Evolutionary conservation across 2,888 invertebrate genomes (phyloP), one percentile per base, ranked within the genome.

Genomic region (Aspidiotus destructor): DNA sequence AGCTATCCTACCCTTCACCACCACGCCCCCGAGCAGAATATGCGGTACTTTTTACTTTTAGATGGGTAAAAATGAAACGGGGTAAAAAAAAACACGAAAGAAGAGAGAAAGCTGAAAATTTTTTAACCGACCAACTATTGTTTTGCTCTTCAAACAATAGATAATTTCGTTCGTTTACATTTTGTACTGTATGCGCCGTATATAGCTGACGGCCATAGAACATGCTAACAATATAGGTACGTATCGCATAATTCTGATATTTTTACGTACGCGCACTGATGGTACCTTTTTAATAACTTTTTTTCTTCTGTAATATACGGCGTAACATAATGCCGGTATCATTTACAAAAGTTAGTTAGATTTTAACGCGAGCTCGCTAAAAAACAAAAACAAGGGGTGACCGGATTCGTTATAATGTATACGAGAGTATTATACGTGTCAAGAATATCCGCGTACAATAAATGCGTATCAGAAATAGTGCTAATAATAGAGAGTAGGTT

Each of bases 131-230:
- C 58, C 40, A 13, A 58, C 58, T 58, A 58, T 58, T 58, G 58
- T 58, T 58, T 58, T 28, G 40, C 58, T 58, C 16, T 58, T 11
- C 6, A 58, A 58, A 58, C 58, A 58, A 58, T 58, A 58, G 58
- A 40, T 58, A 40, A 58, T 58, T 58, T 58, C 58, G 58, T 58
- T 17, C 58, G 58, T 58, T 28, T 16, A 28, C 28, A 58, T 58
- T 58, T 40, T 40, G 28, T 13, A 2, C 40, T 54, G 9, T 54
- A 16, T 8, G 9, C 15, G 8, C n/a, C 9, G n/a, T n/a, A 9
- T n/a, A n/a, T 9, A 15, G 17, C 58, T 28, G 28, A 40, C 28
- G 8, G 28, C 28, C 10, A 28, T 58, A 10, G 58, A 58, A 28
- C 28, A 28, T 28, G 28, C 28, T 28, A 28, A 28, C 28, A 58